Evolutionary conservation across 2,888 invertebrate genomes (phyloP).

Genomic region (Leucophora obtusa): DNA sequence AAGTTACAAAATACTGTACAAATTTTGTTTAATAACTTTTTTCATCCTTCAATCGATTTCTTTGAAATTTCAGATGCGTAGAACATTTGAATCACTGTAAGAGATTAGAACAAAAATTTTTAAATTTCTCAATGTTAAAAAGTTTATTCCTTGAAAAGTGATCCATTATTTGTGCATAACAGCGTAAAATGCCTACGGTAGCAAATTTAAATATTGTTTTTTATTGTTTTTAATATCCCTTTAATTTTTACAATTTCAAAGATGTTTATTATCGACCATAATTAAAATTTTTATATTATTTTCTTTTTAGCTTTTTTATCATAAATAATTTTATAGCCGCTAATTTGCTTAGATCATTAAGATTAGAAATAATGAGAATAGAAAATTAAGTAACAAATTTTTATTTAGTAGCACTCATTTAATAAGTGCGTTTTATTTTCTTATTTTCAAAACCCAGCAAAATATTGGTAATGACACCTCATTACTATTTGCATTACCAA

Average conservation of each 20-base stretch:
- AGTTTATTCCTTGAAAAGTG: too few species aligned
- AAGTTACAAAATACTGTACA: too few species aligned
- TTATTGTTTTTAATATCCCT: not conserved
- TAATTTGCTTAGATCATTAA: conserved; percentile 61
- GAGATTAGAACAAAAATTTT: too few species aligned
- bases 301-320: conserved; percentile 20
- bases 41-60: too few species aligned
- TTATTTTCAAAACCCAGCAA: not conserved
- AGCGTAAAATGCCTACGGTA: not conserved
- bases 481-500: too few species aligned
- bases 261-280: not conserved
- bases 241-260: not conserved
- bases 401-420: conserved; percentile 27
- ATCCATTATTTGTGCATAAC: too few species aligned
- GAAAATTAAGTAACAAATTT: conserved; percentile 9
- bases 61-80: too few species aligned
- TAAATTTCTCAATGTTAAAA: too few species aligned
- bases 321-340: conserved; percentile 56
- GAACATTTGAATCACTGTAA: too few species aligned
- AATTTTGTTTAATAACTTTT: too few species aligned
- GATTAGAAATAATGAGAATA: conserved; percentile 22
- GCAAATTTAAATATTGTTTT: not conserved
- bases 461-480: too few species aligned
- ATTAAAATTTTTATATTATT: not conserved
- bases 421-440: conserved; percentile 55